phyloP scores from a whole-genome alignment of 1,140 invertebrate genomes.

The Halictus rubicundus region DNA sequence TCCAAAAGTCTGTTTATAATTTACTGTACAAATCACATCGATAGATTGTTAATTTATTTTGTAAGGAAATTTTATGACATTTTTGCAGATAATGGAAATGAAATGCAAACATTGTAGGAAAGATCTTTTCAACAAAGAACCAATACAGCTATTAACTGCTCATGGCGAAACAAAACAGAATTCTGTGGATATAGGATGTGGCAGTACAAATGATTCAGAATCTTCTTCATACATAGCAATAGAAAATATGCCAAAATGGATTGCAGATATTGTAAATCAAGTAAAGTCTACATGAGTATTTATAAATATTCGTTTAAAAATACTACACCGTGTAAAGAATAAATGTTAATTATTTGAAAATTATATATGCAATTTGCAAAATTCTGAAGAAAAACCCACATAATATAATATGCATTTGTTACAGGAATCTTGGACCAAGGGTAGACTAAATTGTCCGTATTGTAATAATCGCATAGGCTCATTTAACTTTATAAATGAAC shows the following conservation, averaged over 20 bases:
- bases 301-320: slow-evolving; percentile 14
- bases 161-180: slow-evolving; percentile 64
- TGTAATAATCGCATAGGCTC: slow-evolving; percentile 74
- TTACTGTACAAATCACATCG: neutral
- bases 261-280: slow-evolving; percentile 66
- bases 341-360: slow-evolving; percentile 1
- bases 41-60: slow-evolving; percentile 6
- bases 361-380: slow-evolving; percentile 6
- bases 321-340: slow-evolving; percentile 9
- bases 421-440: slow-evolving; percentile 75
- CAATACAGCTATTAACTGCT: slow-evolving; percentile 62
- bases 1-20: neutral
- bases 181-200: slow-evolving; percentile 60
- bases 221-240: slow-evolving; percentile 68
- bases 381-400: neutral
- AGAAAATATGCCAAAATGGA: slow-evolving; percentile 73
- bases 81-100: slow-evolving; percentile 67
- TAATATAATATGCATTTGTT: slow-evolving; percentile 42
- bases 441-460: slow-evolving; percentile 72
- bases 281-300: slow-evolving; percentile 49
- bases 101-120: slow-evolving; percentile 74
- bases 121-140: slow-evolving; percentile 67
- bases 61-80: neutral
- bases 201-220: slow-evolving; percentile 56
- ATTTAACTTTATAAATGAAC: slow-evolving; percentile 73